Evolutionary conservation across 2,888 invertebrate species (phyloP).

Genomic region (Pelosia muscerda): DNA sequence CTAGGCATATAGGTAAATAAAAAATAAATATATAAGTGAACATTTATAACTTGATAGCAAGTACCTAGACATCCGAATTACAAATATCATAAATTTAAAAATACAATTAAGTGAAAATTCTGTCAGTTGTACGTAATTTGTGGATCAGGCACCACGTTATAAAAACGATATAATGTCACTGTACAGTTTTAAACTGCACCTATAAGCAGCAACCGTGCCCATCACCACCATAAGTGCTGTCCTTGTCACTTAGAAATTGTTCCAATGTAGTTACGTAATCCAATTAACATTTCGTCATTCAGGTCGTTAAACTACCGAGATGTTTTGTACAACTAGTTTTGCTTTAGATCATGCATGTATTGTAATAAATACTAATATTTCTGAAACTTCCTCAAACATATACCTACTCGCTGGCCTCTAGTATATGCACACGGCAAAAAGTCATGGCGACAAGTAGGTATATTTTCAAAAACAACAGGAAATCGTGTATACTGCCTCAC

Average conservation of each 20-base stretch:
- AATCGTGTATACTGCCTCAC: not conserved
- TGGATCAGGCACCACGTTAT: too few relatives aligned
- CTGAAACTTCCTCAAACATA: not conserved
- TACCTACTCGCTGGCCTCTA: not conserved
- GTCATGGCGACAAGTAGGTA: not conserved
- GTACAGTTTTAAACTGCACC: too few relatives aligned
- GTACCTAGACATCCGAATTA: too few relatives aligned
- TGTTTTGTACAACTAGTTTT: not conserved
- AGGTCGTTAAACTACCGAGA: not conserved
- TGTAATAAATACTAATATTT: not conserved
- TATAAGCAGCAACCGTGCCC: too few relatives aligned
- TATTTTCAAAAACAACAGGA: not conserved
- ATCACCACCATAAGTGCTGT: not conserved
- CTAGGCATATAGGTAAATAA: too few relatives aligned
- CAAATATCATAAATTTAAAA: too few relatives aligned
- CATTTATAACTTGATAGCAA: too few relatives aligned
- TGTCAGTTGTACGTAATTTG: too few relatives aligned
- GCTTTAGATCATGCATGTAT: not conserved
- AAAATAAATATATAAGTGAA: too few relatives aligned
- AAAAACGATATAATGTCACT: too few relatives aligned
- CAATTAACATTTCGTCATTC: not conserved
- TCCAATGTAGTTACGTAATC: not conserved
- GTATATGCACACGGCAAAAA: not conserved
- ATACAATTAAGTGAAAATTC: too few relatives aligned
- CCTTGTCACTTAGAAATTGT: not conserved